Conservation (phyloP, 1,140 invertebrate genomes). For the Drosophila bocqueti region DNA sequence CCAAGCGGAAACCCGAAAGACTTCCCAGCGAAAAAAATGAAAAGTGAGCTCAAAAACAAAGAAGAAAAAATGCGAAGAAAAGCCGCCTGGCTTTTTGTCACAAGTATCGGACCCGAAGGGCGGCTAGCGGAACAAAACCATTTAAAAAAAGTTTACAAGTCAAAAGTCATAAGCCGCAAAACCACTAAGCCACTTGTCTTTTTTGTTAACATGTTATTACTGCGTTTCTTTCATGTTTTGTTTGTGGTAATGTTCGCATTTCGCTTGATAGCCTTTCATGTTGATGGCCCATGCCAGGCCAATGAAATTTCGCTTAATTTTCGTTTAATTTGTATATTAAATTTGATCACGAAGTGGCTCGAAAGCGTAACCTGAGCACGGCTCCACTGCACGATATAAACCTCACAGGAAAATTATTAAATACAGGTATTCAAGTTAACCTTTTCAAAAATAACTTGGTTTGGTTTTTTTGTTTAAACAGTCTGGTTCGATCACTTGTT, state of each 20-base stretch:
- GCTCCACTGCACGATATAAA: constrained; percentile 35
- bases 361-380: constrained; percentile 24
- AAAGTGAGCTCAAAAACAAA: constrained; percentile 22
- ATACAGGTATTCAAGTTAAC: constrained; percentile 10
- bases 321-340: constrained; percentile 46
- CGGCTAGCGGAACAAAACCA: constrained; percentile 40
- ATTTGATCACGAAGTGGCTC: constrained; percentile 21
- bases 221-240: constrained; percentile 13
- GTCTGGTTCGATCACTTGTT: neutral
- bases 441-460: constrained; percentile 2
- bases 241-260: constrained; percentile 17
- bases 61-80: constrained; percentile 9
- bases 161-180: constrained; percentile 29
- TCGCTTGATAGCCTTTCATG: constrained; percentile 31
- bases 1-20: constrained; percentile 56
- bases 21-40: constrained; percentile 39
- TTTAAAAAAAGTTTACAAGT: constrained; percentile 25
- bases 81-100: constrained; percentile 14
- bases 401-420: constrained; percentile 18
- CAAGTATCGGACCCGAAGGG: constrained; percentile 18
- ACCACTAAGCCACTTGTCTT: constrained; percentile 18
- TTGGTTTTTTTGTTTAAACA: neutral
- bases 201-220: constrained; percentile 10
- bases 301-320: constrained; percentile 45
- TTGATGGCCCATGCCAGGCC: constrained; percentile 30